Conservation (phyloP, 2,797 vertebrate species). For the Danio tinwini region DNA sequence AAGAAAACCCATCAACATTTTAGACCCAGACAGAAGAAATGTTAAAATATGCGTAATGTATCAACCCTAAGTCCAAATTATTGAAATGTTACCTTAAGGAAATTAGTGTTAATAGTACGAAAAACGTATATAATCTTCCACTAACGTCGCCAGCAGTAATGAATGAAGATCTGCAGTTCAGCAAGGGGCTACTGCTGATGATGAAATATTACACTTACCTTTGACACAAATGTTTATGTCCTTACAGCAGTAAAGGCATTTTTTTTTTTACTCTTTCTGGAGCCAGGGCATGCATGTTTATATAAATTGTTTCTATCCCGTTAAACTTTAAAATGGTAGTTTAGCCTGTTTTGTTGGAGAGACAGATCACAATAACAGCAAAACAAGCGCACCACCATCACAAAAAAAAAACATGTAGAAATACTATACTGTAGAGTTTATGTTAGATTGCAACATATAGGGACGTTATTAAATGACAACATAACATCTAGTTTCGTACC, state of each 20-base stretch:
- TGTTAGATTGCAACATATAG: background rate
- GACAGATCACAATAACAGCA: background rate
- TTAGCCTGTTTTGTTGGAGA: background rate
- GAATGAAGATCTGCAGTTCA: too few relatives aligned
- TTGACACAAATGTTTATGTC: background rate
- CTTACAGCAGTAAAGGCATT: background rate
- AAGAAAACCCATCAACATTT: background rate
- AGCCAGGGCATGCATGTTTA: too few relatives aligned
- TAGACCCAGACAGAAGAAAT: background rate
- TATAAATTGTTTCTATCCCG: background rate
- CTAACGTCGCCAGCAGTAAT: background rate
- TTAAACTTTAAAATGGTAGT: background rate
- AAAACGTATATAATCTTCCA: background rate
- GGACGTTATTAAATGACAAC: background rate
- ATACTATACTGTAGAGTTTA: too few relatives aligned
- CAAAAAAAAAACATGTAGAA: background rate
- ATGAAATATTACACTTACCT: constrained; percentile 20
- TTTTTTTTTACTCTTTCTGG: background rate
- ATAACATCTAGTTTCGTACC: background rate
- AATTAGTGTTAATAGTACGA: background rate
- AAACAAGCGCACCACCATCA: background rate
- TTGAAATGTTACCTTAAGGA: background rate
- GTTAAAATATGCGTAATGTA: background rate
- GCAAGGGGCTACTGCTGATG: background rate
- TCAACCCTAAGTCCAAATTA: background rate